phyloP scores from a whole-genome alignment of 2,888 invertebrate species.

The Lasioglossum zephyrum region DNA sequence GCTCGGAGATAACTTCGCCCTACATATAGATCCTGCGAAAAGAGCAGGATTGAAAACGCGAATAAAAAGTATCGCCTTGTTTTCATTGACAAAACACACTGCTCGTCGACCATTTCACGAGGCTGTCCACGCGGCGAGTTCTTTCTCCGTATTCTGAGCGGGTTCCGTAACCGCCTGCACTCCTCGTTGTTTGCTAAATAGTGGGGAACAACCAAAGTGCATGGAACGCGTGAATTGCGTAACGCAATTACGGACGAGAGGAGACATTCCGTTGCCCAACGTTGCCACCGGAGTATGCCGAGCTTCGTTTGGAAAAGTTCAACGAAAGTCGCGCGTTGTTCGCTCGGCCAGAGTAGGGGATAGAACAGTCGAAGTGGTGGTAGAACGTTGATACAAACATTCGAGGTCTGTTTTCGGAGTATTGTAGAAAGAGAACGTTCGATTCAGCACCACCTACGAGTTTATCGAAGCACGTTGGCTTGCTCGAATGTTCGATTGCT shows the following conservation, averaged over 20 bases:
- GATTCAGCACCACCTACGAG: neutral
- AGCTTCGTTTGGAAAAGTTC: constrained; percentile 33
- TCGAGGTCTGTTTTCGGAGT: neutral
- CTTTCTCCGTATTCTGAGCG: neutral
- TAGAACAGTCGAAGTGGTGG: neutral
- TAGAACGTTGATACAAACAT: neutral
- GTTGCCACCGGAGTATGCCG: constrained; percentile 1
- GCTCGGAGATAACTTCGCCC: too few relatives aligned
- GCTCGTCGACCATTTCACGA: neutral
- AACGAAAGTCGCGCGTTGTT: constrained; percentile 20
- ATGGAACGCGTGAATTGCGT: constrained; percentile 43
- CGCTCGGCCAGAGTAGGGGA: neutral
- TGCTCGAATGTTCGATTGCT: neutral
- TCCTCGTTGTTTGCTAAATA: constrained; percentile 33
- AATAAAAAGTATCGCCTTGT: too few relatives aligned
- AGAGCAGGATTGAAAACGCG: too few relatives aligned
- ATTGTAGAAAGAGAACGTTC: neutral
- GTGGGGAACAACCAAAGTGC: constrained; percentile 21
- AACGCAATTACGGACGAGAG: constrained; percentile 45
- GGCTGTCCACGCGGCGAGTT: neutral
- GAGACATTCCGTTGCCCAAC: constrained; percentile 39
- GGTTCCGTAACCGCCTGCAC: constrained; percentile 25
- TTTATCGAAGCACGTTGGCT: neutral
- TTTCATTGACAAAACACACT: too few relatives aligned
- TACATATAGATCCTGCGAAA: too few relatives aligned